phyloP scores from a whole-genome alignment of 1,140 invertebrate species.

The Lycorma delicatula region DNA sequence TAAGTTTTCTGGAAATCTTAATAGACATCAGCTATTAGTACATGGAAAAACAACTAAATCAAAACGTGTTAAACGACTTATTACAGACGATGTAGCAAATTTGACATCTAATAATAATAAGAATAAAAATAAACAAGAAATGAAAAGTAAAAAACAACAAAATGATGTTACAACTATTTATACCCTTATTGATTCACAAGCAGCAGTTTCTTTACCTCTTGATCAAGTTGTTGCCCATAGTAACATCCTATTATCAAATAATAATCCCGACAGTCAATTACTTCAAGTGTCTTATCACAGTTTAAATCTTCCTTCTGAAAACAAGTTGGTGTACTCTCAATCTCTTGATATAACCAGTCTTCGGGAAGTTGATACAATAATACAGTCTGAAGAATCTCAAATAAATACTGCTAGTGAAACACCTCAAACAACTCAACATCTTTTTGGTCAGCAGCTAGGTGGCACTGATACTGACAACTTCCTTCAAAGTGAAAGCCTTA shows the following conservation, averaged over 20 bases:
- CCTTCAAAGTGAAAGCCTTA: not conserved
- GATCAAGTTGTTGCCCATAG: not conserved
- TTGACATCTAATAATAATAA: not conserved
- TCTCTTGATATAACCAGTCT: slow-evolving; percentile 9
- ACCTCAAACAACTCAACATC: not conserved
- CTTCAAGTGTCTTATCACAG: slow-evolving; percentile 11
- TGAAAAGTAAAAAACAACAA: not conserved
- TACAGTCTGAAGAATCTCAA: slow-evolving; percentile 3
- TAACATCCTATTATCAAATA: not conserved
- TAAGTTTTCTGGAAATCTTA: slow-evolving; percentile 4
- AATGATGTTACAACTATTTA: not conserved
- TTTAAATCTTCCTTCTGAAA: not conserved
- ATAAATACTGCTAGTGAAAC: not conserved
- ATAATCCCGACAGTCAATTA: not conserved
- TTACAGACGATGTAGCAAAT: not conserved
- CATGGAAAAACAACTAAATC: slow-evolving; percentile 1
- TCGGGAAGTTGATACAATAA: slow-evolving; percentile 11
- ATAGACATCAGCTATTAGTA: slow-evolving; percentile 5
- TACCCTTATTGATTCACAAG: not conserved
- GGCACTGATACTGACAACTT: not conserved
- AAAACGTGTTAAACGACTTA: slow-evolving; percentile 3
- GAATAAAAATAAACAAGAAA: not conserved
- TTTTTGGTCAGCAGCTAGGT: not conserved
- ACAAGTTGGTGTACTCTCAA: slow-evolving; percentile 12
- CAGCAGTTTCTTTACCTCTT: too few relatives aligned